These are phyloP conservation scores for Pangasianodon hypophthalmus DNA, from an alignment of 2,113 vertebrate genomes.

Conservation along the genomic window DNA sequence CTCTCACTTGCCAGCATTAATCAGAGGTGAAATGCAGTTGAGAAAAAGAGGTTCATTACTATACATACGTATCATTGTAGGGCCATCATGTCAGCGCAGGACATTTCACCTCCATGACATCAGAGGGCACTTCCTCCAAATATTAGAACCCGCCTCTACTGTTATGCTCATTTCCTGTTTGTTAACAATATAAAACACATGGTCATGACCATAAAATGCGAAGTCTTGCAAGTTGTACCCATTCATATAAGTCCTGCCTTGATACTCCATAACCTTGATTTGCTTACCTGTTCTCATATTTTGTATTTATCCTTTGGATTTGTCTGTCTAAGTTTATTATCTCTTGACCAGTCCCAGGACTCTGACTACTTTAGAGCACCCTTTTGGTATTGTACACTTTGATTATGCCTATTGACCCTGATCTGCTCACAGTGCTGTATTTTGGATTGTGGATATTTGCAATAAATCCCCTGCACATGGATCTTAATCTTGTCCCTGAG, in stretches of 20 bases:
- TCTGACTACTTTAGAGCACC: neutral
- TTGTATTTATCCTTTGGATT: no score
- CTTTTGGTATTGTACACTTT: neutral
- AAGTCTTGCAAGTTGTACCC: no score
- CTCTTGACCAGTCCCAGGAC: neutral
- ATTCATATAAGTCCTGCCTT: neutral
- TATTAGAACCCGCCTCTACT: neutral
- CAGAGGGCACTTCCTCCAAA: neutral
- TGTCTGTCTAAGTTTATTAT: neutral
- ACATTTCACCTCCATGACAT: neutral
- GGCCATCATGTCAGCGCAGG: neutral
- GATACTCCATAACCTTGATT: neutral
- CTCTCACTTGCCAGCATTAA: no score
- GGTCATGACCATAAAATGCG: no score
- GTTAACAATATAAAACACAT: no score
- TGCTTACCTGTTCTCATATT: neutral
- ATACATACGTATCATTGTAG: no score
- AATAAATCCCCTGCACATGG: neutral
- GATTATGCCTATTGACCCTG: neutral
- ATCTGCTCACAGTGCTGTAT: neutral
- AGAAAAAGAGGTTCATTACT: no score
- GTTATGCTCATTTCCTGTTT: neutral
- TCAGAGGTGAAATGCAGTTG: no score
- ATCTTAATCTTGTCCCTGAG: neutral
- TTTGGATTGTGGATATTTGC: neutral